Evolutionary conservation across 2,888 invertebrate species (phyloP).

Genomic region (Bellardia pandia): DNA sequence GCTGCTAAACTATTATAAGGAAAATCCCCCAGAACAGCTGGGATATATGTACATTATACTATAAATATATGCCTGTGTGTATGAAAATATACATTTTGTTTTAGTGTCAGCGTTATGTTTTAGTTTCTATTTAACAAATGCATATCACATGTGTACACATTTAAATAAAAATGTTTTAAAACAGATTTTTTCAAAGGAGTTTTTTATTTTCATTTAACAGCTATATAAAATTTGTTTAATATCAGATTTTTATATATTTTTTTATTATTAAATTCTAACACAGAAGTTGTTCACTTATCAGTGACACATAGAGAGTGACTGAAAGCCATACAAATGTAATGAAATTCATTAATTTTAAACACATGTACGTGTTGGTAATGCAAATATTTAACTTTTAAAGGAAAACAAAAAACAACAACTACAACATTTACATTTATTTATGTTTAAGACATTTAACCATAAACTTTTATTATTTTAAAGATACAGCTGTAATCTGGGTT

Average conservation of each 20-base stretch:
- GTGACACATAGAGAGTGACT: background rate
- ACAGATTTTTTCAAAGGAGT: slow-evolving; percentile 23
- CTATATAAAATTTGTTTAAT: background rate
- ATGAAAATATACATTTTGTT: slow-evolving; percentile 17
- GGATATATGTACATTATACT: too few species aligned
- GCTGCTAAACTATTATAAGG: too few species aligned
- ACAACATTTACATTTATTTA: background rate
- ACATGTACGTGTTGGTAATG: slow-evolving; percentile 23
- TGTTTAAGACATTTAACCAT: background rate
- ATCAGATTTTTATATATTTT: background rate
- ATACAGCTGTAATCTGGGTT: background rate
- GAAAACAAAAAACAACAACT: background rate
- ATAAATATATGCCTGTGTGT: background rate
- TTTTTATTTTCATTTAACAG: too few species aligned
- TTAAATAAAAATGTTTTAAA: slow-evolving; percentile 13
- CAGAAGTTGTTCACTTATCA: slow-evolving; percentile 10
- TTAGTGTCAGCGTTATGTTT: background rate
- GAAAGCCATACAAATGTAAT: background rate
- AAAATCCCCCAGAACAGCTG: too few species aligned
- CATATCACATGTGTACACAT: background rate
- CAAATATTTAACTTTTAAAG: background rate
- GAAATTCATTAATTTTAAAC: slow-evolving; percentile 44
- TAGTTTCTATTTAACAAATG: background rate
- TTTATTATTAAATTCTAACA: background rate
- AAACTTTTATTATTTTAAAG: slow-evolving; percentile 21